Percentiles rank a stretch among this genome's conserved stretches.
These are phyloP conservation scores for Philereme transversata DNA, from an alignment of 2,888 invertebrate genomes.

Conservation along the genomic window DNA sequence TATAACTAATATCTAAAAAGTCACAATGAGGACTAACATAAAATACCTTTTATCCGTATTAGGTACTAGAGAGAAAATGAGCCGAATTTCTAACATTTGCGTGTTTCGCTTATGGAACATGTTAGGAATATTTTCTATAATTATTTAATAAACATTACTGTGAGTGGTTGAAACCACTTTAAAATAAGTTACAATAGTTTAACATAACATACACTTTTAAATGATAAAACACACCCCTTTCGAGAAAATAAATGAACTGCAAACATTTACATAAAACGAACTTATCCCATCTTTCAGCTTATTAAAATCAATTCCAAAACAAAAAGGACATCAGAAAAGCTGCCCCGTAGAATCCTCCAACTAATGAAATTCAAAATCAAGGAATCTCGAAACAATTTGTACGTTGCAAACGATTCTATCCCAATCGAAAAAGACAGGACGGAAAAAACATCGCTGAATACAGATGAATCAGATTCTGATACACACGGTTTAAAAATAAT, in stretches of 20 bases:
- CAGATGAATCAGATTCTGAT: conserved; percentile 63
- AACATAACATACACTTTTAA: no score
- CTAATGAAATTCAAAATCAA: conserved; percentile 79
- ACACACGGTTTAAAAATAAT: conserved; percentile 41
- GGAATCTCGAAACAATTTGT: conserved; percentile 66
- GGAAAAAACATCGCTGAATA: conserved; percentile 70
- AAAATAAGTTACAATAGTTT: no score
- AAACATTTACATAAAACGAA: background rate
- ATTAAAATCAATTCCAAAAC: conserved; percentile 3
- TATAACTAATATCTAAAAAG: no score
- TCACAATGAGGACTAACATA: no score
- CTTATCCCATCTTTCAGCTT: background rate
- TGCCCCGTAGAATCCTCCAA: conserved; percentile 8
- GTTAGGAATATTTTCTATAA: no score
- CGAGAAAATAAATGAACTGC: background rate
- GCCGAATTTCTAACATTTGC: no score
- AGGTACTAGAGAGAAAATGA: no score
- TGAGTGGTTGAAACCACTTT: no score
- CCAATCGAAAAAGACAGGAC: conserved; percentile 71
- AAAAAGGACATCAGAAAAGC: conserved; percentile 13
- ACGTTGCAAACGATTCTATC: conserved; percentile 67
- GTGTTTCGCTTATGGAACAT: no score
- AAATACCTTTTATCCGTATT: no score
- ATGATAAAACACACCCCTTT: no score
- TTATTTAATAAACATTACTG: no score